Base-by-base conservation (phyloP, 2,113 vertebrate genomes). In the Ellobius talpinus region DNA sequence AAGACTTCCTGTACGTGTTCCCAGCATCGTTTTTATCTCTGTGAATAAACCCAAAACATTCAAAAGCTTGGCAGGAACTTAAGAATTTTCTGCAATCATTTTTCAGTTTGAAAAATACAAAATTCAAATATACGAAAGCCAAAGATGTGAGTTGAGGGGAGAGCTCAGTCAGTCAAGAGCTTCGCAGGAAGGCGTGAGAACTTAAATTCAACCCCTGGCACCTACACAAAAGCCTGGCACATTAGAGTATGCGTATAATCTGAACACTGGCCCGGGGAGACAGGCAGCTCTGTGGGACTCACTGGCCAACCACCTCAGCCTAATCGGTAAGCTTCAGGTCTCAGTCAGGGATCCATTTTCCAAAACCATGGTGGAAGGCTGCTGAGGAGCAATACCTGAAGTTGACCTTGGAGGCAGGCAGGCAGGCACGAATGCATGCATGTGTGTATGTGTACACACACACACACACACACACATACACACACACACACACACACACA, bases 41-140 rank as follows among this genome's bases (percentile, higher is more conserved):
- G 58, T 74, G 86, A 96, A 63, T 73, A 92, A 94, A 91, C 55
- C 26, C 63, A 78, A 73, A 45, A 68, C 61, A 86, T 74, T 72
- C 29, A 33, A 82, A 45, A 90, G 19, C 24, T 87, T 79, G 36
- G 33, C 78, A 7, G 12, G 33, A 82, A 77, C 72, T 55, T 52
- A 82, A 96, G 55, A 36, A 17, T 76, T 52, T 91, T 72, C 47
- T 86, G 66, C 90, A 88, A 45, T 29, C 42, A 63, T 14, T 47
- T 79, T 26, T 4, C 36, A 50, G 23, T 89, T 87, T 91, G 45
- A 78, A 45, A 92, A 63, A 63, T 70, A 89, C 72, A 89, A 92
- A 89, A 72, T n/a, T 19, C 79, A 45, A 94, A 14, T 29, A 17
- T 47, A 45, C 50, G 42, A 79, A 87, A 78, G 13, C 23, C 77